phyloP scores from a whole-genome alignment of 2,113 vertebrate genomes.

The Hydropotes inermis region DNA sequence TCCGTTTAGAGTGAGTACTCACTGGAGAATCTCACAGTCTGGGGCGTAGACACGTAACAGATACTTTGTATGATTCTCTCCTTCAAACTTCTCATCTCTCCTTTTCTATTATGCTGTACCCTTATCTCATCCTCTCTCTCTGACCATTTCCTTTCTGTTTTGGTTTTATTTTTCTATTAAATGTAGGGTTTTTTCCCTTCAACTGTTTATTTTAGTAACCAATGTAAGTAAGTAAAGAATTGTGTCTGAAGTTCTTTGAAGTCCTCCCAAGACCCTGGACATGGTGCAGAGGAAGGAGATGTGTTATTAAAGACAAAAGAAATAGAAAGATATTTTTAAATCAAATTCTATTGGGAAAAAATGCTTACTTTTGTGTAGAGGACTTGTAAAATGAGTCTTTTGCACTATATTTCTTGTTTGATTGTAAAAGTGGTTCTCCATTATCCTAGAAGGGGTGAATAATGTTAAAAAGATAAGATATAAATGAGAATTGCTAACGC shows the following conservation, averaged over 20 bases:
- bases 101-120: not conserved
- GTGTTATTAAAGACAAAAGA: not conserved
- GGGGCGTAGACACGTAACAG: not conserved
- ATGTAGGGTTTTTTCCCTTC: not conserved
- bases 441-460: conserved; percentile 35
- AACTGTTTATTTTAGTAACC: not conserved
- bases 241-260: not conserved
- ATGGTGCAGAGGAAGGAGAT: not conserved
- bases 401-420: conserved; percentile 51
- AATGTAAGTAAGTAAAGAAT: not conserved
- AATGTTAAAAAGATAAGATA: not conserved
- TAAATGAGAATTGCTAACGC: not conserved
- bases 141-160: not conserved
- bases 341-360: not conserved
- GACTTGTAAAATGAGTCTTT: conserved; percentile 79
- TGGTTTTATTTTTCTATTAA: not conserved
- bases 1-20: not conserved
- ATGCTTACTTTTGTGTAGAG: conserved; percentile 81
- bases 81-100: not conserved
- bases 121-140: not conserved
- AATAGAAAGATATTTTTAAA: not conserved
- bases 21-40: not conserved
- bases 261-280: not conserved
- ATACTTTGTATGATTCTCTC: accelerated
- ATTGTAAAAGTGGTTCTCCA: not conserved